Conservation (phyloP, 35 echinoderm and acorn worm genomes). For the Heliocidaris erythrogramma region DNA sequence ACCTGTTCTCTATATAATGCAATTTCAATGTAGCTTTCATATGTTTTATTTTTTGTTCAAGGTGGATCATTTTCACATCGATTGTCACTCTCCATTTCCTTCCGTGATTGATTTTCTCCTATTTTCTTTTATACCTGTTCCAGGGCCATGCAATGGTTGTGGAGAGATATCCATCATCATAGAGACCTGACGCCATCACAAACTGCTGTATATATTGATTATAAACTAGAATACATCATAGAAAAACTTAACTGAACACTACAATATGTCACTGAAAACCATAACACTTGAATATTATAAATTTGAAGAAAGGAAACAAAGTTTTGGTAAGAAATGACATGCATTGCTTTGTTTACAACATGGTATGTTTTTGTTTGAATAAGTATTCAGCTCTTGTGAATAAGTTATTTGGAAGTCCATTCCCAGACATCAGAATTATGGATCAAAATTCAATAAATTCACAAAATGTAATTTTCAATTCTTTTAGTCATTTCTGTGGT, state of each 20-base stretch:
- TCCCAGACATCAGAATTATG: neutral
- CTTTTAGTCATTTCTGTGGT: no score
- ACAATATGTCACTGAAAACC: neutral
- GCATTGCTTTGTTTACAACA: neutral
- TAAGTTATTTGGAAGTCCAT: neutral
- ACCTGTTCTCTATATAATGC: no score
- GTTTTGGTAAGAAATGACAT: neutral
- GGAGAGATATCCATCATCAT: slow-evolving; percentile 84
- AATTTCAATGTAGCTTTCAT: neutral
- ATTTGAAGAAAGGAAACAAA: neutral
- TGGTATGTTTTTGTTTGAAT: neutral
- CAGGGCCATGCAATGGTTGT: slow-evolving; percentile 92
- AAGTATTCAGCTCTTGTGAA: neutral
- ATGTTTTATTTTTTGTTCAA: neutral
- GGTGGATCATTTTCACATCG: neutral
- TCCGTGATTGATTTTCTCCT: neutral
- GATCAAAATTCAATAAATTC: neutral
- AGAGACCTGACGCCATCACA: neutral
- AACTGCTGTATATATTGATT: neutral
- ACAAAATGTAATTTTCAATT: neutral
- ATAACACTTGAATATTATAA: neutral
- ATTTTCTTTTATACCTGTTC: slow-evolving; percentile 42
- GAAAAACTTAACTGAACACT: neutral
- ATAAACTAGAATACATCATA: neutral
- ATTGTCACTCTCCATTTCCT: neutral